Conservation (phyloP, 64 coral and sea anemone genomes). For the Trachythela sp. region DNA sequence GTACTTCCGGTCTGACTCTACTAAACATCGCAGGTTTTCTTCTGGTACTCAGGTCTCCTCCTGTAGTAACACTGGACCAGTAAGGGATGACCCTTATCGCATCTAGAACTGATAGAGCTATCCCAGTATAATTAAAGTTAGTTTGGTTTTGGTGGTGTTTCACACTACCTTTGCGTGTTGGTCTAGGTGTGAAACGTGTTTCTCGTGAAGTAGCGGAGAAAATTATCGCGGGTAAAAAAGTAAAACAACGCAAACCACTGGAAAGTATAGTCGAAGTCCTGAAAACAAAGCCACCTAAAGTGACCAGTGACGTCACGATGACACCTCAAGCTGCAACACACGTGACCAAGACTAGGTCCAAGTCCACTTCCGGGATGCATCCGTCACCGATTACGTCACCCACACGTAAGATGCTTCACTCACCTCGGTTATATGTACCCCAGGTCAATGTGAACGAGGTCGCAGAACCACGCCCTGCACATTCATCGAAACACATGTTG, state of each 20-base stretch:
- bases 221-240: not conserved
- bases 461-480: not conserved
- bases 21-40: no score
- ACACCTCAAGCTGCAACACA: not conserved
- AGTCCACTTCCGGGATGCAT: slow-evolving; percentile 38
- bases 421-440: slow-evolving; percentile 36
- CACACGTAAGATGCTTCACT: slow-evolving; percentile 87
- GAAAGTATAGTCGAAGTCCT: not conserved
- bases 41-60: no score
- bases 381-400: slow-evolving; percentile 74
- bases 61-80: no score
- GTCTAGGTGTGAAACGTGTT: not conserved
- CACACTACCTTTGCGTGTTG: not conserved
- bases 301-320: not conserved
- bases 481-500: slow-evolving; percentile 78
- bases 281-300: not conserved
- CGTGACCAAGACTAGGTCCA: slow-evolving; percentile 14
- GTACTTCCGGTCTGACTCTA: no score
- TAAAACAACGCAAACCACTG: not conserved
- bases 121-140: no score
- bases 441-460: not conserved
- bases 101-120: no score
- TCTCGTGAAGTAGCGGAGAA: not conserved
- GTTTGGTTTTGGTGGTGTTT: no score
- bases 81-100: no score